Evolutionary conservation across 2,797 vertebrate genomes (phyloP).

Genomic region (Labeo calbasu): DNA sequence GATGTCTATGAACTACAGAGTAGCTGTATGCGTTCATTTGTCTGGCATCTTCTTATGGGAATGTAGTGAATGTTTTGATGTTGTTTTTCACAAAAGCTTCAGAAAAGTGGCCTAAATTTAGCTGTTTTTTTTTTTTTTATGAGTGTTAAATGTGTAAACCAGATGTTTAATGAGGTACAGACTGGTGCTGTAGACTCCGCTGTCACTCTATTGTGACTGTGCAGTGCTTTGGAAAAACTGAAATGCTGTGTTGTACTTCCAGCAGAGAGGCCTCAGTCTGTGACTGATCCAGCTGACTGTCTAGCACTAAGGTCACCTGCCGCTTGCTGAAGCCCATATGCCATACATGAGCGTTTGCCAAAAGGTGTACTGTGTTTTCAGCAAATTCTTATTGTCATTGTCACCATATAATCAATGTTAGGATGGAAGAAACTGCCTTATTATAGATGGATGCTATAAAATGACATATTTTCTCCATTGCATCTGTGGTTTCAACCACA

Average conservation of each 20-base stretch:
- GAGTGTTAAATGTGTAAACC: constrained; percentile 25
- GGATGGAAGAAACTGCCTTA: not conserved
- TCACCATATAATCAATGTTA: not conserved
- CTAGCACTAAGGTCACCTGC: not conserved
- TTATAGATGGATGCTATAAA: not conserved
- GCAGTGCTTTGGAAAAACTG: constrained; percentile 39
- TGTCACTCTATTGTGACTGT: constrained; percentile 24
- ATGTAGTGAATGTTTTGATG: constrained; percentile 5
- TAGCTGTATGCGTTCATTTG: not conserved
- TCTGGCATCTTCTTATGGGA: not conserved
- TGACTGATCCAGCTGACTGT: constrained; percentile 26
- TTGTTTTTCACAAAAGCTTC: not conserved
- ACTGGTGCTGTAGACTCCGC: not conserved
- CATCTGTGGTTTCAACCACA: constrained; percentile 9
- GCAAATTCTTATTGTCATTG: constrained; percentile 2
- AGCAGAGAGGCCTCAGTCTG: constrained; percentile 20
- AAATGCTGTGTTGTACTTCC: constrained; percentile 31
- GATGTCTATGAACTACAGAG: not conserved
- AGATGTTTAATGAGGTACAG: constrained; percentile 33
- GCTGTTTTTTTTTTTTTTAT: constrained; percentile 11
- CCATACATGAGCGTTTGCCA: constrained; percentile 1
- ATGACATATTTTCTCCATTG: not conserved
- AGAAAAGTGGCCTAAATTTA: not conserved
- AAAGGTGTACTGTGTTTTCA: not conserved
- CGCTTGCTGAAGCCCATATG: not conserved